Conservation (phyloP, 2,888 invertebrate genomes). For the Drepana falcataria region DNA sequence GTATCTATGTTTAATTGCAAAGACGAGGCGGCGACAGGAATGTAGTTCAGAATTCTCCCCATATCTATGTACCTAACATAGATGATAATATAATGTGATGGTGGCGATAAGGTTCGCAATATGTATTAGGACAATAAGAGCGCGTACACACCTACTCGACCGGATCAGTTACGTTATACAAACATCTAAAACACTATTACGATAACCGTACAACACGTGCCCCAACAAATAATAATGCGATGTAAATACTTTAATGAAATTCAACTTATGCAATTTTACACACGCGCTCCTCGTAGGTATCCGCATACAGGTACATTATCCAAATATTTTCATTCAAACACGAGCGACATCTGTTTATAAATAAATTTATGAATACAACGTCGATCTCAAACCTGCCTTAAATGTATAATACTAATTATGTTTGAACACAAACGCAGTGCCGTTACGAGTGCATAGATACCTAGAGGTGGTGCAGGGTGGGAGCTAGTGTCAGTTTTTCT, state of each 20-base stretch:
- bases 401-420: background rate
- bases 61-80: too few species aligned
- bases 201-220: background rate
- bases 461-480: background rate
- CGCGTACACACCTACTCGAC: too few species aligned
- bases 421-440: background rate
- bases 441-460: conserved; percentile 1
- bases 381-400: too few species aligned
- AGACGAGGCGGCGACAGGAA: conserved; percentile 4
- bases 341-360: too few species aligned
- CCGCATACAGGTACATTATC: background rate
- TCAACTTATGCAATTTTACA: background rate
- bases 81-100: too few species aligned
- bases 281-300: background rate
- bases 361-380: too few species aligned
- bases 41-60: too few species aligned
- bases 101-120: too few species aligned
- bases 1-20: background rate
- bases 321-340: background rate
- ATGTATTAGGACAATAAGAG: too few species aligned
- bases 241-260: background rate
- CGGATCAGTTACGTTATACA: background rate
- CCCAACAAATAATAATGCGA: background rate
- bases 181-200: background rate
- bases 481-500: conserved; percentile 48